A percentile compares a stretch with the other conserved stretches of the same genome.
Conservation (phyloP, 2,888 invertebrate genomes). For the Cheilosia scutellata region DNA sequence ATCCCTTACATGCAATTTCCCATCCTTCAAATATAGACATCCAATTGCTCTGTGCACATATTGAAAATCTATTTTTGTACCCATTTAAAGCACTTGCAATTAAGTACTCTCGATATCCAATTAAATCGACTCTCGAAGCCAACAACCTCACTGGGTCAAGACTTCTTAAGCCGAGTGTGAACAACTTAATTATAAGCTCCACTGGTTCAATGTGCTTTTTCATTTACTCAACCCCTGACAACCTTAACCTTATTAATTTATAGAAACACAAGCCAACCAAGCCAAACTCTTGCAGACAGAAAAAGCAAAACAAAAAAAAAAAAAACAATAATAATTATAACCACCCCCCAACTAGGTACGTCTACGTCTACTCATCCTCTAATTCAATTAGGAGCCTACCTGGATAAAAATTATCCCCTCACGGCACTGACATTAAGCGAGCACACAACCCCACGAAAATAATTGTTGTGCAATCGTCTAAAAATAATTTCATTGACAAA, state of each 20-base stretch:
- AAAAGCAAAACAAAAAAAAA: conserved; percentile 3
- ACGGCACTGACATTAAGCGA: conserved; percentile 34
- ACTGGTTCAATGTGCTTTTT: conserved; percentile 49
- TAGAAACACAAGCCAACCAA: conserved; percentile 22
- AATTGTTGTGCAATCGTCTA: conserved; percentile 66
- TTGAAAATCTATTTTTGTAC: neutral
- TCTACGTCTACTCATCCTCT: neutral
- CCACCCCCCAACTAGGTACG: neutral
- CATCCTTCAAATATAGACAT: no score
- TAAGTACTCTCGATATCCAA: conserved; percentile 1
- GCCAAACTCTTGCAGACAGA: conserved; percentile 6
- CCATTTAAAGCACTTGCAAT: neutral
- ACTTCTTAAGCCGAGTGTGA: conserved; percentile 46
- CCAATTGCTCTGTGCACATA: neutral
- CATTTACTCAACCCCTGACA: conserved; percentile 6
- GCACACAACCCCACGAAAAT: conserved; percentile 43
- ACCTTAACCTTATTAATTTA: conserved; percentile 3
- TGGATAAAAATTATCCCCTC: conserved; percentile 47
- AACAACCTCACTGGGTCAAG: conserved; percentile 53
- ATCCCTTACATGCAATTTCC: no score
- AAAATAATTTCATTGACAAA: conserved; percentile 57
- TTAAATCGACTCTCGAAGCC: conserved; percentile 3
- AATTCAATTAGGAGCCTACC: conserved; percentile 52
- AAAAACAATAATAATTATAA: neutral
- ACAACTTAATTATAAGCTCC: conserved; percentile 57